Evolutionary conservation across 1,140 invertebrate genomes (phyloP).

Genomic region (Zaprionus ghesquierei): DNA sequence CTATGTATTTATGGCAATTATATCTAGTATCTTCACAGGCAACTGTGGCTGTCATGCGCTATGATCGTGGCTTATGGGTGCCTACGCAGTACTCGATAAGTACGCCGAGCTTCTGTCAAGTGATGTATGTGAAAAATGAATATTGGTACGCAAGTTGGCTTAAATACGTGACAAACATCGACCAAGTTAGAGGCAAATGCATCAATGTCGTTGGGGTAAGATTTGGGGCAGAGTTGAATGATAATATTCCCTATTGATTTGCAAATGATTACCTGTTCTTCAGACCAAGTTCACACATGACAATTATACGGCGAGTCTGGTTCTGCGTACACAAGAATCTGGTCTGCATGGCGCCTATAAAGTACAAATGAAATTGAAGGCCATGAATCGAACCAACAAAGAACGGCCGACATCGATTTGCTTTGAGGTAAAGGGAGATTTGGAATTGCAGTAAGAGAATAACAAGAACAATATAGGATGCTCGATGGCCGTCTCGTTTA

Average conservation of each 20-base stretch:
- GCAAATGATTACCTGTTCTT: background rate
- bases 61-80: background rate
- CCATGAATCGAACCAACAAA: background rate
- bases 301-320: background rate
- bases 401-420: background rate
- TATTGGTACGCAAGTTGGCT: background rate
- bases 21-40: background rate
- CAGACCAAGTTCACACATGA: background rate
- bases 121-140: background rate
- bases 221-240: background rate
- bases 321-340: background rate
- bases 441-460: background rate
- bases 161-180: background rate
- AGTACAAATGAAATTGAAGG: background rate
- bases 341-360: background rate
- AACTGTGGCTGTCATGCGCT: background rate
- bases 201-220: background rate
- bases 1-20: too few relatives aligned
- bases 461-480: too few relatives aligned
- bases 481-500: too few relatives aligned
- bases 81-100: background rate
- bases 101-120: background rate
- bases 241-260: background rate
- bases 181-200: background rate
- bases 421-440: background rate